Percentiles rank a stretch among this genome's conserved stretches.
Conservation (phyloP, 2,888 invertebrate genomes). For the Drosophila anceps region DNA sequence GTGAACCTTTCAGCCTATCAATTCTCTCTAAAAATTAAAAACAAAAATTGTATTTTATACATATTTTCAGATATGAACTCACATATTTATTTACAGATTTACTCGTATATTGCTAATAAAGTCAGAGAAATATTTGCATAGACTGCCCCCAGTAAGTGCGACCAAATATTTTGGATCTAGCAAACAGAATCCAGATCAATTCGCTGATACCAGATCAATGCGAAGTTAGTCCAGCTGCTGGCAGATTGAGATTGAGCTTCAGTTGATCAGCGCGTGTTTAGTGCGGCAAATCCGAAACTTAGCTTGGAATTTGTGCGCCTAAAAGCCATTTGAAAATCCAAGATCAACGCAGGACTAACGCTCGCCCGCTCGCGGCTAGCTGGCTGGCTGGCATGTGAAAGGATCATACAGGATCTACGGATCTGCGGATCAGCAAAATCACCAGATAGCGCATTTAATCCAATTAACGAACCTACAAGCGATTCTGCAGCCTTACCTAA, state of each 20-base stretch:
- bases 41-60: background rate
- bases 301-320: slow-evolving; percentile 68
- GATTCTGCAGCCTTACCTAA: slow-evolving; percentile 49
- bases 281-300: slow-evolving; percentile 73
- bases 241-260: slow-evolving; percentile 22
- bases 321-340: slow-evolving; percentile 65
- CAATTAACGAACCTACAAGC: slow-evolving; percentile 68
- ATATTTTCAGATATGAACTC: too few relatives aligned
- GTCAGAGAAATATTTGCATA: slow-evolving; percentile 49
- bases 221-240: slow-evolving; percentile 66
- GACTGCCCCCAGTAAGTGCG: slow-evolving; percentile 54
- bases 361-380: background rate
- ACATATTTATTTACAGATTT: slow-evolving; percentile 3
- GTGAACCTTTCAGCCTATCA: background rate
- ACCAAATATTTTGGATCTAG: slow-evolving; percentile 73
- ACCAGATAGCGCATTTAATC: slow-evolving; percentile 74
- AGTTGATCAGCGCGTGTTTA: slow-evolving; percentile 69
- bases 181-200: slow-evolving; percentile 42
- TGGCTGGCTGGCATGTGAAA: background rate
- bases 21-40: background rate
- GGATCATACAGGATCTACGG: slow-evolving; percentile 46
- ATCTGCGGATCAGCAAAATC: slow-evolving; percentile 46
- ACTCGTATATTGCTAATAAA: slow-evolving; percentile 14
- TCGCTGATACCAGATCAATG: slow-evolving; percentile 51
- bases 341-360: slow-evolving; percentile 69